A percentile compares a stretch with the other conserved stretches of the same genome.
These are phyloP conservation scores for Lampris incognitus DNA, from an alignment of 2,113 vertebrate species.

Conservation along the genomic window DNA sequence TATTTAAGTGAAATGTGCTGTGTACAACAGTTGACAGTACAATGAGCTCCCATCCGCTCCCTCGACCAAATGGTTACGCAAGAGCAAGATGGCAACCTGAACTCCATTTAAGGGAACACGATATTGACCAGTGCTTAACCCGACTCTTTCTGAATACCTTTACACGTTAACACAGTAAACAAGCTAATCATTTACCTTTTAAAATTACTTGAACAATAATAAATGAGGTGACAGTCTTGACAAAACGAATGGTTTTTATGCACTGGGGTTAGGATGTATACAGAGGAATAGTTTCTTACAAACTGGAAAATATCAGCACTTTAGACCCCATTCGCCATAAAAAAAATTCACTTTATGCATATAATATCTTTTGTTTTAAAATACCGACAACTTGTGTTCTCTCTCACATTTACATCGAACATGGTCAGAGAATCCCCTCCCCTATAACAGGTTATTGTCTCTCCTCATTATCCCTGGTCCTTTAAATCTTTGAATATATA, in stretches of 20 bases:
- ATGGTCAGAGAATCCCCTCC: slow-evolving; percentile 29
- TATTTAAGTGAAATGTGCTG: slow-evolving; percentile 13
- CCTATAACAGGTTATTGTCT: slow-evolving; percentile 60
- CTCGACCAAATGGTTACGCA: background rate
- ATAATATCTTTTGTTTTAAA: slow-evolving; percentile 41
- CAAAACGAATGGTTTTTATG: slow-evolving; percentile 19
- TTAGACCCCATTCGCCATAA: slow-evolving; percentile 23
- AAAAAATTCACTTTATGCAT: background rate
- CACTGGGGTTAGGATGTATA: slow-evolving; percentile 46
- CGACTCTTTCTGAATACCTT: background rate
- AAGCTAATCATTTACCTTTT: background rate
- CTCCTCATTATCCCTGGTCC: slow-evolving; percentile 51
- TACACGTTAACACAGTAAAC: slow-evolving; percentile 9
- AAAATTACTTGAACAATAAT: slow-evolving; percentile 21
- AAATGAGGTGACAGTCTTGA: slow-evolving; percentile 16
- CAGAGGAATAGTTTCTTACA: slow-evolving; percentile 37
- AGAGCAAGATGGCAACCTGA: background rate
- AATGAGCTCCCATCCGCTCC: slow-evolving; percentile 19
- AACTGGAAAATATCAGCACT: slow-evolving; percentile 40
- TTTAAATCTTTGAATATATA: slow-evolving; percentile 53
- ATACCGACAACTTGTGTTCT: slow-evolving; percentile 26
- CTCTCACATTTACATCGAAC: slow-evolving; percentile 22
- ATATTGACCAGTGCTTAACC: background rate
- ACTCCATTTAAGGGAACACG: background rate
- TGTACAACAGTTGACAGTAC: background rate